A percentile compares a stretch with the other conserved stretches of the same genome.
phyloP scores from a whole-genome alignment of 2,888 invertebrate species.

The Siphlonurus alternatus region DNA sequence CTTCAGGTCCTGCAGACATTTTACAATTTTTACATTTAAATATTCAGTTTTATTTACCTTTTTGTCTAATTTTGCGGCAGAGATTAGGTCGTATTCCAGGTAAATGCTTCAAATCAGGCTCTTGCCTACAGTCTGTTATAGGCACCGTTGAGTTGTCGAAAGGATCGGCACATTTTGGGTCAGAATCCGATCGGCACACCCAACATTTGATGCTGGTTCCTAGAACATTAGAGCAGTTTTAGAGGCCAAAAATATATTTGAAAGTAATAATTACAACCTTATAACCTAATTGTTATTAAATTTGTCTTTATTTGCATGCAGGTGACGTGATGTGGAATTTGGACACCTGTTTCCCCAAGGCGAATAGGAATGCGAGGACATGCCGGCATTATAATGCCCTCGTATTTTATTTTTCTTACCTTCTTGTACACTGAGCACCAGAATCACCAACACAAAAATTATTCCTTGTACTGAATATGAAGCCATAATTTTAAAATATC shows the following conservation, averaged over 20 bases:
- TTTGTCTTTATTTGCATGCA: too few relatives aligned
- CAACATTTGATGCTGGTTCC: constrained; percentile 52
- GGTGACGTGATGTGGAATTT: too few relatives aligned
- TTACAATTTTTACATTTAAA: too few relatives aligned
- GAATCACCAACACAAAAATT: background rate
- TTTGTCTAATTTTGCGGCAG: constrained; percentile 84
- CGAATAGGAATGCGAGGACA: too few relatives aligned
- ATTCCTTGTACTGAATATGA: background rate
- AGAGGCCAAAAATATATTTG: too few relatives aligned
- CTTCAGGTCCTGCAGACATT: too few relatives aligned
- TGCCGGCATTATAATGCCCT: too few relatives aligned
- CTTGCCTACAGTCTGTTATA: constrained; percentile 59
- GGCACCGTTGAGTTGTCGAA: constrained; percentile 80
- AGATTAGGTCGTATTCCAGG: constrained; percentile 57
- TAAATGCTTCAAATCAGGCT: constrained; percentile 40
- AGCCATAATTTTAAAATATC: background rate
- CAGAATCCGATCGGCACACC: constrained; percentile 76
- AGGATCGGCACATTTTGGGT: constrained; percentile 82
- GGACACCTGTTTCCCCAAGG: too few relatives aligned
- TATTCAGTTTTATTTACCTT: constrained; percentile 40
- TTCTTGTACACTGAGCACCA: background rate
- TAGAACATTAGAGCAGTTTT: constrained; percentile 15
- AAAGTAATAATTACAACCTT: too few relatives aligned
- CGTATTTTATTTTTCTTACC: too few relatives aligned
- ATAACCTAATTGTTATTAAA: too few relatives aligned